Percentiles rank a stretch among this genome's conserved stretches.
These are phyloP conservation scores for Harpalus rubripes DNA, from an alignment of 2,888 invertebrate species.

Conservation along the genomic window DNA sequence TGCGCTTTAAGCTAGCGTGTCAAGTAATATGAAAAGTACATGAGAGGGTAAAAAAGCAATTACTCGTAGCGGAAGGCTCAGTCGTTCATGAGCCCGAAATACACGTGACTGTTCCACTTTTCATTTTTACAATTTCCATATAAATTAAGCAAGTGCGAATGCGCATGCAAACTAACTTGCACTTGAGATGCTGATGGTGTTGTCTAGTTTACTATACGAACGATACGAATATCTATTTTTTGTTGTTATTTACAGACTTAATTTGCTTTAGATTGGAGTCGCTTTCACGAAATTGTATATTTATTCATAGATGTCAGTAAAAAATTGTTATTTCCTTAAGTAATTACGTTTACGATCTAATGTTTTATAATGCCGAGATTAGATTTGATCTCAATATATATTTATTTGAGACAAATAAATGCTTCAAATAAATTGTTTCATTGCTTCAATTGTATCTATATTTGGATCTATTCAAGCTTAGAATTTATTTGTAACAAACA, in stretches of 20 bases:
- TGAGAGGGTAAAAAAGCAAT: conserved; percentile 45
- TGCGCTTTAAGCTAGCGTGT: conserved; percentile 38
- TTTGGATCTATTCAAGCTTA: too few relatives aligned
- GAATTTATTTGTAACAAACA: too few relatives aligned
- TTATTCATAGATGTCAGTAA: neutral
- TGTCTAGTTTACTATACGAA: too few relatives aligned
- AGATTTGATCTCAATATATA: too few relatives aligned
- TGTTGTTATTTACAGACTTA: neutral
- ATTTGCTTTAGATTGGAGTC: neutral
- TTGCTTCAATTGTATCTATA: too few relatives aligned
- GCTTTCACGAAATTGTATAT: neutral
- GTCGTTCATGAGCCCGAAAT: conserved; percentile 3
- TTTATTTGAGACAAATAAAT: too few relatives aligned
- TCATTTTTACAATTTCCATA: conserved; percentile 48
- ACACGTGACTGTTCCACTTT: conserved; percentile 38
- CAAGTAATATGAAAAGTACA: conserved; percentile 48
- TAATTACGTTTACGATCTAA: neutral
- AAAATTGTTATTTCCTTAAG: neutral
- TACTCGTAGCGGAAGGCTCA: conserved; percentile 38
- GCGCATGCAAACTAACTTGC: conserved; percentile 35
- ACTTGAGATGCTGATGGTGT: neutral
- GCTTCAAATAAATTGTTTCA: too few relatives aligned
- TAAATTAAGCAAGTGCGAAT: conserved; percentile 34
- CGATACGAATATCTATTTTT: neutral
- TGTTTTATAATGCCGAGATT: neutral